phyloP scores from a whole-genome alignment of 2,113 vertebrate genomes.

The Pachypanchax playfairii region DNA sequence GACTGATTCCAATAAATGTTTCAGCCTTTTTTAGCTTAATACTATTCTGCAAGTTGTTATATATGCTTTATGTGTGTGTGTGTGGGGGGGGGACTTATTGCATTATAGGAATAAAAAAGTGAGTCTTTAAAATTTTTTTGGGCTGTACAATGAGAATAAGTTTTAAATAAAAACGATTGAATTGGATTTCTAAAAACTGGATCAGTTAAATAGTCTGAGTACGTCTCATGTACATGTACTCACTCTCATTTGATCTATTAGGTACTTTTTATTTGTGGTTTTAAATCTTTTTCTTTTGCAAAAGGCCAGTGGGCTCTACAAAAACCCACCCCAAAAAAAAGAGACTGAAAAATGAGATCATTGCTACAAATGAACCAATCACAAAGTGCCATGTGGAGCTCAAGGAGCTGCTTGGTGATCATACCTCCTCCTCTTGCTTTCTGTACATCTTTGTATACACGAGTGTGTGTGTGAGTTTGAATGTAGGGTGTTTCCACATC shows the following conservation, averaged over 20 bases:
- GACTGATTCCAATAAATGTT: no score
- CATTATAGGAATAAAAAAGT: no score
- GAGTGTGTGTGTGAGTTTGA: conserved; percentile 25
- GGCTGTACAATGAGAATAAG: no score
- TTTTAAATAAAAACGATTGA: no score
- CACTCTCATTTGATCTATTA: conserved; percentile 7
- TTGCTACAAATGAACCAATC: conserved; percentile 63
- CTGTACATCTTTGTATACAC: conserved; percentile 39
- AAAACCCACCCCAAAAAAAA: no score
- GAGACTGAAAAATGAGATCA: conserved; percentile 36
- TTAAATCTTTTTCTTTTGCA: conserved; percentile 20
- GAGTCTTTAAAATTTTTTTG: no score
- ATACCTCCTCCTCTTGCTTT: conserved; percentile 45
- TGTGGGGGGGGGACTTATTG: no score
- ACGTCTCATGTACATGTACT: conserved; percentile 1
- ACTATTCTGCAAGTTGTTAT: no score
- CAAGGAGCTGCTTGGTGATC: conserved; percentile 55
- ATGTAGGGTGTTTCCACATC: conserved; percentile 75
- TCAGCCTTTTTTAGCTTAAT: no score
- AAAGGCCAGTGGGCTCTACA: conserved; percentile 33
- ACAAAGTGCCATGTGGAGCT: conserved; percentile 65
- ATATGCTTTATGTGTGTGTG: no score
- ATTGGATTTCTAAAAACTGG: no score
- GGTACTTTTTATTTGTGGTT: conserved; percentile 17
- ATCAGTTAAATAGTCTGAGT: no score